Evolutionary conservation across 64 coral and sea anemone genomes (phyloP).

Genomic region (Orbicella faveolata): DNA sequence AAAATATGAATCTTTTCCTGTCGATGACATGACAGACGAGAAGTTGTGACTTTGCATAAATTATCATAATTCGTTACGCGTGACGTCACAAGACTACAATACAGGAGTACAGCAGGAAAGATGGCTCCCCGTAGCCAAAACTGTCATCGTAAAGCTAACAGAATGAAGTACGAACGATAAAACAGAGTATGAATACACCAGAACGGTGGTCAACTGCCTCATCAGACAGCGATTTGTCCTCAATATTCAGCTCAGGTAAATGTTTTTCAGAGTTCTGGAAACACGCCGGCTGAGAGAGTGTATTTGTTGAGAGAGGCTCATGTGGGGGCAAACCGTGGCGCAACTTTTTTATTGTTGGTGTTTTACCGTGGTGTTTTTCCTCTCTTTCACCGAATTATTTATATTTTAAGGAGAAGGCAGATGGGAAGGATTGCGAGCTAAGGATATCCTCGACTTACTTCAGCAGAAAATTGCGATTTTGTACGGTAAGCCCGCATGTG

Average conservation of each 20-base stretch:
- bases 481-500: slow-evolving; percentile 63
- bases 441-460: slow-evolving; percentile 83
- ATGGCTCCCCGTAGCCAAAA: slow-evolving; percentile 94
- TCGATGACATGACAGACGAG: slow-evolving; percentile 1
- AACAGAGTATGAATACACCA: slow-evolving; percentile 83
- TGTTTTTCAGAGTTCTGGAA: not conserved
- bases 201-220: slow-evolving; percentile 99
- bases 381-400: slow-evolving; percentile 24
- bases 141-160: slow-evolving; percentile 96
- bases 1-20: slow-evolving; percentile 26
- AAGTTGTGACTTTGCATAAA: slow-evolving; percentile 50
- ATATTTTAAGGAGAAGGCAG: slow-evolving; percentile 70
- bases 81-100: slow-evolving; percentile 77
- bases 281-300: slow-evolving; percentile 9
- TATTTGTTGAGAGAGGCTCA: slow-evolving; percentile 43
- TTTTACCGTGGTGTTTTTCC: slow-evolving; percentile 12
- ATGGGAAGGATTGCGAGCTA: slow-evolving; percentile 81
- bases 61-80: slow-evolving; percentile 76
- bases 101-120: slow-evolving; percentile 47
- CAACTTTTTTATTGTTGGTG: slow-evolving; percentile 2
- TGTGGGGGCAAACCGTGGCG: slow-evolving; percentile 11
- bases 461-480: slow-evolving; percentile 89
- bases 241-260: slow-evolving; percentile 84
- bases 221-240: slow-evolving; percentile 97
- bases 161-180: slow-evolving; percentile 87